A percentile compares a stretch with the other conserved stretches of the same genome.
These are phyloP conservation scores for Nothoprocta pentlandii DNA, from an alignment of 2,113 vertebrate genomes.

Conservation along the genomic window DNA sequence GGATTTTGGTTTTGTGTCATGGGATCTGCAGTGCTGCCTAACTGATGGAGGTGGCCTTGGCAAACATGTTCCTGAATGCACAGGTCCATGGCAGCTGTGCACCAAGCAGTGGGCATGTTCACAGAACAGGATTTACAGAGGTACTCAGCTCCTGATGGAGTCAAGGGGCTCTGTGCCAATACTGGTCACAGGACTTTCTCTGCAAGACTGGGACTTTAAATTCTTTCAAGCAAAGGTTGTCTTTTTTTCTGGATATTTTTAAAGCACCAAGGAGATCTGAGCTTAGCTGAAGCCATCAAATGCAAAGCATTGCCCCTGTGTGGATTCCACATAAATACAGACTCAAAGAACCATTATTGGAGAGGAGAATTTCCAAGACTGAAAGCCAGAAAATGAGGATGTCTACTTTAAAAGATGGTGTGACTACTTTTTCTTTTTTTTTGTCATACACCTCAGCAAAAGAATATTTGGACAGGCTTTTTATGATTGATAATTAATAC, in stretches of 20 bases:
- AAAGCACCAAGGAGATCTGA: not conserved
- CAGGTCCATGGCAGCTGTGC: fast-evolving
- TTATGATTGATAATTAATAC: not conserved
- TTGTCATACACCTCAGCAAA: not conserved
- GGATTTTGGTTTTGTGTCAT: fast-evolving
- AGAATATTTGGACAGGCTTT: not conserved
- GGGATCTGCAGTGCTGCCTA: not conserved
- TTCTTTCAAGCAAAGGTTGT: not conserved
- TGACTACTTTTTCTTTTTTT: not conserved
- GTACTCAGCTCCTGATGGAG: not conserved
- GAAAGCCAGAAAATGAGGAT: not conserved
- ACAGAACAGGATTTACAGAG: not conserved
- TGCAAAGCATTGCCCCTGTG: not conserved
- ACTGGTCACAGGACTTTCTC: not conserved
- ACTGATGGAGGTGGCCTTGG: not conserved
- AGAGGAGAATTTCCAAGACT: not conserved
- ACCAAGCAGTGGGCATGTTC: fast-evolving
- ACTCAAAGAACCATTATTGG: not conserved
- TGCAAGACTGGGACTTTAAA: not conserved
- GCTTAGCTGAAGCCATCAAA: not conserved
- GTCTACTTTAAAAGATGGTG: not conserved
- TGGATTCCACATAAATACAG: not conserved
- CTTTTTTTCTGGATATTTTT: not conserved
- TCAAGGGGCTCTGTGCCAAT: not conserved
- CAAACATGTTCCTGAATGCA: not conserved